Evolutionary conservation across 2,113 vertebrate genomes (phyloP).

Genomic region (Brachyistius frenatus): DNA sequence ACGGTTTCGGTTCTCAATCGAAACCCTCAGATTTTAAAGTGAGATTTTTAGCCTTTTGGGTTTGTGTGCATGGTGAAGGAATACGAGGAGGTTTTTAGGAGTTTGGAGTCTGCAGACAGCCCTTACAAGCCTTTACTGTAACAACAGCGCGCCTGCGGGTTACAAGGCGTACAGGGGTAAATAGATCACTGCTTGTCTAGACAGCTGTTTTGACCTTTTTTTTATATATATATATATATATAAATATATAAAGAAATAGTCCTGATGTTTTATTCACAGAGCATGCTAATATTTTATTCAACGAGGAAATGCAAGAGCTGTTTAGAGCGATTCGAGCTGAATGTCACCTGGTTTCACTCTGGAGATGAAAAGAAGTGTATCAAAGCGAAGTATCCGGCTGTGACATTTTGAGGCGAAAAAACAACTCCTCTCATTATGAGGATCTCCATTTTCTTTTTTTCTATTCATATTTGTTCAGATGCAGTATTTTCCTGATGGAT

Average conservation of each 20-base stretch:
- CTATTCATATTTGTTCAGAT: background rate
- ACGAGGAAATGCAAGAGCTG: background rate
- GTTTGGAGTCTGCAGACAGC: no score
- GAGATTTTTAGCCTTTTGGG: no score
- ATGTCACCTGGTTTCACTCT: slow-evolving; percentile 51
- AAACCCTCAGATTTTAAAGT: no score
- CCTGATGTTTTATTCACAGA: slow-evolving; percentile 63
- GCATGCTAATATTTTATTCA: slow-evolving; percentile 54
- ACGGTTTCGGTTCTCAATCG: no score
- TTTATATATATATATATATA: no score
- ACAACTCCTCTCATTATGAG: slow-evolving; percentile 28
- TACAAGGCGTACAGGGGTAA: no score
- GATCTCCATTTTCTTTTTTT: slow-evolving; percentile 43
- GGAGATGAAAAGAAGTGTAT: slow-evolving; percentile 56
- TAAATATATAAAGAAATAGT: slow-evolving; percentile 39
- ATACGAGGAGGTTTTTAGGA: no score
- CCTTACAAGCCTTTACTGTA: no score
- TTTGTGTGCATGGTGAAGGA: no score
- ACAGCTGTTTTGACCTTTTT: slow-evolving; percentile 67
- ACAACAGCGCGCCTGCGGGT: no score
- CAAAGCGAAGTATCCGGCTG: slow-evolving; percentile 39
- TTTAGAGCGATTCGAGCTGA: slow-evolving; percentile 13
- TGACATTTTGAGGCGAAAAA: slow-evolving; percentile 52
- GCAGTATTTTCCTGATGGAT: slow-evolving; percentile 8
- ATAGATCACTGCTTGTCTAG: slow-evolving; percentile 17